These are phyloP conservation scores for Ramazzottius varieornatus DNA, from an alignment of 2,888 invertebrate genomes.

Conservation along the genomic window DNA sequence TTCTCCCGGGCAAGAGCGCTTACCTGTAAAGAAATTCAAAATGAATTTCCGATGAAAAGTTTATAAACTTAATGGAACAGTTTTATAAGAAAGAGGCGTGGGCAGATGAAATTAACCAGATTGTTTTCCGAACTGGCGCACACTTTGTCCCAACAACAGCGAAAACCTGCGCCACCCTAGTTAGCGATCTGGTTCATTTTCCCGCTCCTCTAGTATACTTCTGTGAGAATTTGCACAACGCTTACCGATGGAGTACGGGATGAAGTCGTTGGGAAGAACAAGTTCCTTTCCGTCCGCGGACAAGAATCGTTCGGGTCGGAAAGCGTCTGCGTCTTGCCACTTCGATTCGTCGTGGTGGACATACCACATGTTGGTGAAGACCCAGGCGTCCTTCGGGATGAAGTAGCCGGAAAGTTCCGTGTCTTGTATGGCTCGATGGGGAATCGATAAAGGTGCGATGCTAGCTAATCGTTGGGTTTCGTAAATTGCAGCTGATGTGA, in stretches of 20 bases:
- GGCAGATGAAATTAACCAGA: too few species aligned
- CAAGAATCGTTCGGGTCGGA: not conserved
- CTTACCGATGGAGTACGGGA: not conserved
- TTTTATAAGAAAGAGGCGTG: too few species aligned
- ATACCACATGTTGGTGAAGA: slow-evolving; percentile 1
- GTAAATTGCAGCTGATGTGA: not conserved
- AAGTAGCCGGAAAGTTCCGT: not conserved
- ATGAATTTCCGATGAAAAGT: not conserved
- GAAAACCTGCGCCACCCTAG: too few species aligned
- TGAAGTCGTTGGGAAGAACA: not conserved
- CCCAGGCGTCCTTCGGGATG: not conserved
- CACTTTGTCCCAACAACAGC: too few species aligned
- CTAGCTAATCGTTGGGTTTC: not conserved
- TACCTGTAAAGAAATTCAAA: not conserved
- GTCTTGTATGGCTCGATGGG: not conserved
- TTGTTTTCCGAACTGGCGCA: too few species aligned
- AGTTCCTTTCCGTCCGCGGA: not conserved
- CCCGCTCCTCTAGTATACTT: too few species aligned
- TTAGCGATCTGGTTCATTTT: too few species aligned
- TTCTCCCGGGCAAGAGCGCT: not conserved
- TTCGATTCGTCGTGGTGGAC: not conserved
- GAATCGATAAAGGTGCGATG: not conserved
- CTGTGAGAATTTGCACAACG: too few species aligned
- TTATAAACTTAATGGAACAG: too few species aligned
- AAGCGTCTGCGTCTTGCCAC: not conserved